Conservation (phyloP, 2,888 invertebrate genomes). For the Ophion costatus region DNA sequence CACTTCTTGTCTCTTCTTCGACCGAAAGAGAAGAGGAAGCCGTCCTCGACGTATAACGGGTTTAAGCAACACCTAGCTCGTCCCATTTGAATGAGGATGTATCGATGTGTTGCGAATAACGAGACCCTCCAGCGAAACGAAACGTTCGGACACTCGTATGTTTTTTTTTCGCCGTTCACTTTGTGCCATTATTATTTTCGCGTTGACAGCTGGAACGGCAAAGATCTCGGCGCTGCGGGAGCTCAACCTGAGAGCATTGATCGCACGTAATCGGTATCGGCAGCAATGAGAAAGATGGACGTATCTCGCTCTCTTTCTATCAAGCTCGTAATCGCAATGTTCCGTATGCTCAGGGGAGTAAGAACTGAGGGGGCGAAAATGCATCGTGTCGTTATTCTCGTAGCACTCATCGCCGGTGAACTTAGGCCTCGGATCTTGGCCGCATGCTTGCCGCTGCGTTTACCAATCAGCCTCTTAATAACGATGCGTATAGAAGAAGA, state of each 20-base stretch:
- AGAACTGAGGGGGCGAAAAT: slow-evolving; percentile 38
- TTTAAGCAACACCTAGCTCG: background rate
- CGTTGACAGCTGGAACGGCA: background rate
- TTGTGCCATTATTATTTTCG: background rate
- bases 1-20: background rate
- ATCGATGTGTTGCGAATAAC: background rate
- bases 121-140: background rate
- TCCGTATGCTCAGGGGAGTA: slow-evolving; percentile 15
- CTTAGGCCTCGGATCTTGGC: slow-evolving; percentile 54
- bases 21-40: background rate
- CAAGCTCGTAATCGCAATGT: slow-evolving; percentile 49
- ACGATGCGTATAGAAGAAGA: slow-evolving; percentile 72
- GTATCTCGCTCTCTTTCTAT: slow-evolving; percentile 4
- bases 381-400: slow-evolving; percentile 39
- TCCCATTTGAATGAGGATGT: background rate
- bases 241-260: slow-evolving; percentile 35
- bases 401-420: slow-evolving; percentile 65
- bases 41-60: background rate
- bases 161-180: background rate
- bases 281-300: slow-evolving; percentile 22
- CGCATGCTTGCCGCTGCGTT: slow-evolving; percentile 67
- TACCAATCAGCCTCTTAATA: slow-evolving; percentile 80
- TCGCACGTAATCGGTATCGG: slow-evolving; percentile 43
- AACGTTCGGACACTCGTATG: background rate
- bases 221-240: background rate